A percentile compares a stretch with the other conserved stretches of the same genome.
These are phyloP conservation scores for Hippocampus guttulatus DNA, from an alignment of 2,113 vertebrate species.

Conservation along the genomic window DNA sequence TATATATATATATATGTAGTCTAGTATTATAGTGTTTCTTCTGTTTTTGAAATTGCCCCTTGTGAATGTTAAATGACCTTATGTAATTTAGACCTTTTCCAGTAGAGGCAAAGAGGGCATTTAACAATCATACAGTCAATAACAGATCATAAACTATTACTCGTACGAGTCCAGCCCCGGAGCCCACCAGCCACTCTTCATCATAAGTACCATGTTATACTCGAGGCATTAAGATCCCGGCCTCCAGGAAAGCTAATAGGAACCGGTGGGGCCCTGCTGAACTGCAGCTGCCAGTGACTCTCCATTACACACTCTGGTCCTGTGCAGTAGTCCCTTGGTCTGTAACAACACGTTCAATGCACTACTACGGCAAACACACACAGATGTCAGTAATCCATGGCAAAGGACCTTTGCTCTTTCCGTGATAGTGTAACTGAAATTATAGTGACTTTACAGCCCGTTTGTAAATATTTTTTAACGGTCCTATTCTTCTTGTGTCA, in stretches of 20 bases:
- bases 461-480: slow-evolving; percentile 47
- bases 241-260: slow-evolving; percentile 39
- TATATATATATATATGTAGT: slow-evolving; percentile 40
- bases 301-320: slow-evolving; percentile 36
- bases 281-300: slow-evolving; percentile 53
- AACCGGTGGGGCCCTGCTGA: slow-evolving; percentile 35
- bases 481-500: slow-evolving; percentile 16
- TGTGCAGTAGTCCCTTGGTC: slow-evolving; percentile 27
- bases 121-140: slow-evolving; percentile 54
- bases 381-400: slow-evolving; percentile 26
- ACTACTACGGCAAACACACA: slow-evolving; percentile 31
- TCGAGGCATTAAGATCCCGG: slow-evolving; percentile 39
- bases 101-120: slow-evolving; percentile 40
- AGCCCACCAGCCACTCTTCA: slow-evolving; percentile 23
- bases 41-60: slow-evolving; percentile 56
- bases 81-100: slow-evolving; percentile 45
- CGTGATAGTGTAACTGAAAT: slow-evolving; percentile 41
- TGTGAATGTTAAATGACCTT: slow-evolving; percentile 46
- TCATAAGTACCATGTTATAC: slow-evolving; percentile 44
- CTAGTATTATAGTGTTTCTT: slow-evolving; percentile 44
- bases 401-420: slow-evolving; percentile 24
- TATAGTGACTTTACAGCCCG: slow-evolving; percentile 48
- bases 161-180: slow-evolving; percentile 22
- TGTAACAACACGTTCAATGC: slow-evolving; percentile 1
- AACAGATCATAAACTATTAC: slow-evolving; percentile 35